These are phyloP conservation scores for Abrostola triplasia DNA, from an alignment of 2,888 invertebrate genomes.

Conservation along the genomic window DNA sequence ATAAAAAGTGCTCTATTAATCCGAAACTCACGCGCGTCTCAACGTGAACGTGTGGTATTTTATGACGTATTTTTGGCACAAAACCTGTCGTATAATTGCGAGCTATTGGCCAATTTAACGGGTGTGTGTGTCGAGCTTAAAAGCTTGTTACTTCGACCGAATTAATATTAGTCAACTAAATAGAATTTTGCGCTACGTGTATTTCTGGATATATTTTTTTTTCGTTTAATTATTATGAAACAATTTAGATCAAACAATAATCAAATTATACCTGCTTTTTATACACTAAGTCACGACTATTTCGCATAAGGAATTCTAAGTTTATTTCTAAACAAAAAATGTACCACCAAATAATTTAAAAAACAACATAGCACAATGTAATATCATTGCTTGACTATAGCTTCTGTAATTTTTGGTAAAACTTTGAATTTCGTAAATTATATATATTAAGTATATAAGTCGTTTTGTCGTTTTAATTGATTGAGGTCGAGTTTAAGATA, in stretches of 20 bases:
- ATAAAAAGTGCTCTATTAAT: conserved; percentile 34
- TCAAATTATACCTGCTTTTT: too few species aligned
- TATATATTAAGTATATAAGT: too few species aligned
- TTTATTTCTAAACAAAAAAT: conserved; percentile 17
- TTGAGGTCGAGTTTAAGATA: too few species aligned
- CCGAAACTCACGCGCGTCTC: conserved; percentile 21
- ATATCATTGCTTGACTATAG: conserved; percentile 10
- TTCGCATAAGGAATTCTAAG: too few species aligned
- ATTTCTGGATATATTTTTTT: too few species aligned
- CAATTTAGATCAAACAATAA: too few species aligned
- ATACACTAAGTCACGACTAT: too few species aligned
- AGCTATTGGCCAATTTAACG: conserved; percentile 28
- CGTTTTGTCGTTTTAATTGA: too few species aligned
- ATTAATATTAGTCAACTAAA: conserved; percentile 9
- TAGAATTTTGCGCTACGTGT: too few species aligned
- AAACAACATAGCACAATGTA: conserved; percentile 4
- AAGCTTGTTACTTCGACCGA: conserved; percentile 18
- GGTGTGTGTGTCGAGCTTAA: conserved; percentile 22
- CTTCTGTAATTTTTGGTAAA: conserved; percentile 11
- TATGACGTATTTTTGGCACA: conserved; percentile 38
- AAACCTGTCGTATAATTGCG: conserved; percentile 16
- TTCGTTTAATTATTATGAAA: too few species aligned
- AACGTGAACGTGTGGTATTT: conserved; percentile 27
- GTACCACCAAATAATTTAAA: conserved; percentile 25
- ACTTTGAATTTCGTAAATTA: too few species aligned